Base-by-base conservation (phyloP, 2,797 vertebrate species). In the Eulemur rubriventer region DNA sequence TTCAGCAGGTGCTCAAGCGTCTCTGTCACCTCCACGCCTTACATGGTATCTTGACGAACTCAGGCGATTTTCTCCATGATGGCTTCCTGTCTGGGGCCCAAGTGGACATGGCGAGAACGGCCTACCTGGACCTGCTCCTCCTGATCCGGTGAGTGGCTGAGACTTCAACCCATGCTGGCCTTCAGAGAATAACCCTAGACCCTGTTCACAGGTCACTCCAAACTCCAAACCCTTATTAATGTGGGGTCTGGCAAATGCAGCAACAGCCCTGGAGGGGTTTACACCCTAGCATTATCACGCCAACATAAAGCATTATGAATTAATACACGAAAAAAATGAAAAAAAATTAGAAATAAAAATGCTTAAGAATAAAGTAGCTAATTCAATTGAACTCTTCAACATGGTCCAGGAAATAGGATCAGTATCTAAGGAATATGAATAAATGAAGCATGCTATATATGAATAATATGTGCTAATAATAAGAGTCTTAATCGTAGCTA, bases 21-120 rank as follows among this genome's bases (percentile, higher is more conserved):
- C 98, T 99, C 89, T 99, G 99, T 93, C 98, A 99, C 92, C 98
- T 99, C 94, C 98, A 97, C 57, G 99, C 99, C 2, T 76, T 99
- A 38, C 98, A 99, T 0, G 98, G 99, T 10, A 98, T 99, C 91
- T 97, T 99, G 92, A 98, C 98, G 0, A 98, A 97, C 0, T 2
- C 95, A 0, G 99, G 99, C 0, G 91, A 97, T 86, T 99, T 99
- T 97, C 72, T 99, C 84, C 97, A 99, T 0, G 98, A 99, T 0
- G 98, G 98, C 20, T 98, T 98, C 91, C n/a, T 98, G 30, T 98
- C 99, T 38, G 98, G 97, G 61, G 95, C 97, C 81, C 99, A 99
- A 48, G 97, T 98, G 61, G 98, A 99, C 90, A 97, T 98, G 98
- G 97, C 87, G 9, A 98, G 98, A 67, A 91, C 94, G 41, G 98